phyloP scores from a whole-genome alignment of 2,888 invertebrate species.

The Scaptomyza flava region DNA sequence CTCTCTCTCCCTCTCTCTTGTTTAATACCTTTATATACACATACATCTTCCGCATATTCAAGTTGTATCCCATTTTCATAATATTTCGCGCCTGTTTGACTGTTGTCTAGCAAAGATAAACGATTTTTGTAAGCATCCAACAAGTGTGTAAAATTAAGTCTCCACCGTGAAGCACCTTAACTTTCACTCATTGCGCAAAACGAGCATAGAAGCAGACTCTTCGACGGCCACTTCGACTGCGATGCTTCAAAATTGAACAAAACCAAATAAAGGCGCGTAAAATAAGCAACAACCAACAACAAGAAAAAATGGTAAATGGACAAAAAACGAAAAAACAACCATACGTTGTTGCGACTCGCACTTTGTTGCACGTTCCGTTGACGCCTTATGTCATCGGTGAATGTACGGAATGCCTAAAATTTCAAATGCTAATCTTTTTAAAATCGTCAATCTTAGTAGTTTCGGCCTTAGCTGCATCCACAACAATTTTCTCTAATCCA shows the following conservation, averaged over 20 bases:
- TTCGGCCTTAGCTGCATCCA: background rate
- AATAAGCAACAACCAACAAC: background rate
- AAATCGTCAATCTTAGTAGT: background rate
- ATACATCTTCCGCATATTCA: slow-evolving; percentile 21
- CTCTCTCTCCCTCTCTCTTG: background rate
- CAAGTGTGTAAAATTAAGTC: slow-evolving; percentile 15
- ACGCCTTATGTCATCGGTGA: slow-evolving; percentile 17
- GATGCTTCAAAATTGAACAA: slow-evolving; percentile 12
- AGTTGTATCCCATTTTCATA: slow-evolving; percentile 13
- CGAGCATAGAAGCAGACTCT: slow-evolving; percentile 29
- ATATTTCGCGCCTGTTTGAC: slow-evolving; percentile 9
- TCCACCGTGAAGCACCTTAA: slow-evolving; percentile 27
- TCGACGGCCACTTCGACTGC: background rate
- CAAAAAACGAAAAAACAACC: slow-evolving; percentile 7
- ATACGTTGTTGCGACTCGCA: slow-evolving; percentile 4
- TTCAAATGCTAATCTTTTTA: slow-evolving; percentile 39
- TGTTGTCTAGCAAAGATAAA: slow-evolving; percentile 16
- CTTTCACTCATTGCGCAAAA: slow-evolving; percentile 66
- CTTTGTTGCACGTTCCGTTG: slow-evolving; percentile 22
- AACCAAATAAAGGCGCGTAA: slow-evolving; percentile 23
- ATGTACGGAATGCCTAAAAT: background rate
- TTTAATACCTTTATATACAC: too few species aligned
- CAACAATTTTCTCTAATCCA: slow-evolving; percentile 38
- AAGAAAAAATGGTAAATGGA: slow-evolving; percentile 4
- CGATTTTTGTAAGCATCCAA: slow-evolving; percentile 23